Evolutionary conservation across 2,797 vertebrate species (phyloP).

Genomic region (Decapterus maruadsi): DNA sequence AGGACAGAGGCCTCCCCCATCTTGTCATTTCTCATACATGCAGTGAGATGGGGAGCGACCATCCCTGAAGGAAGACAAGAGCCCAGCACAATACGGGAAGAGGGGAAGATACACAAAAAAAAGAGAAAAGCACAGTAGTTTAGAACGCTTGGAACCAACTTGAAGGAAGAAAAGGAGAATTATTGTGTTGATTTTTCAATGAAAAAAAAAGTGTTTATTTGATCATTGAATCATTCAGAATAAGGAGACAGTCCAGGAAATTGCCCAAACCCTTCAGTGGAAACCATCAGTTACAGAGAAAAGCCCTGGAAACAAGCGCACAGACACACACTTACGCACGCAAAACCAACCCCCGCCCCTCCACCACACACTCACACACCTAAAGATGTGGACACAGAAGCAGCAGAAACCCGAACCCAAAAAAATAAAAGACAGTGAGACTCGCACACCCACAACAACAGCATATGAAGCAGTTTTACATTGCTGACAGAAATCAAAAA

Average conservation of each 20-base stretch:
- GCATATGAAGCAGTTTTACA: slow-evolving; percentile 91
- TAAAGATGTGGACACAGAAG: slow-evolving; percentile 72
- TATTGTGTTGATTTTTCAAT: slow-evolving; percentile 83
- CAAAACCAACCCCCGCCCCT: slow-evolving; percentile 78
- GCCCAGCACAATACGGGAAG: slow-evolving; percentile 90
- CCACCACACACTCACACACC: slow-evolving; percentile 67
- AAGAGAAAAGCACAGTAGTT: slow-evolving; percentile 92
- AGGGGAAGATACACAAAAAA: slow-evolving; percentile 83
- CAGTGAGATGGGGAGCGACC: slow-evolving; percentile 98
- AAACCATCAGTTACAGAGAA: slow-evolving; percentile 89
- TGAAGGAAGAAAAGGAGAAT: slow-evolving; percentile 85
- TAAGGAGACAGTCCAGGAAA: slow-evolving; percentile 96
- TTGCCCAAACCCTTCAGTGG: slow-evolving; percentile 91
- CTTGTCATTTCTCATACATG: slow-evolving; percentile 99
- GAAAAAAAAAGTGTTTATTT: slow-evolving; percentile 88
- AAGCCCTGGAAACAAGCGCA: slow-evolving; percentile 82
- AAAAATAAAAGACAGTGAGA: slow-evolving; percentile 64
- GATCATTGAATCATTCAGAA: slow-evolving; percentile 85
- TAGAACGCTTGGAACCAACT: slow-evolving; percentile 87
- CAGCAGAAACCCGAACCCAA: slow-evolving; percentile 69
- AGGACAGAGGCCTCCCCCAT: slow-evolving; percentile 98
- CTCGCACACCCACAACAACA: slow-evolving; percentile 82
- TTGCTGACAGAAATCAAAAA: slow-evolving; percentile 83
- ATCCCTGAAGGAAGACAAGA: slow-evolving; percentile 96
- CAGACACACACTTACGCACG: slow-evolving; percentile 75